These are phyloP conservation scores for Siphlonurus alternatus DNA, from an alignment of 2,888 invertebrate species.

Conservation along the genomic window DNA sequence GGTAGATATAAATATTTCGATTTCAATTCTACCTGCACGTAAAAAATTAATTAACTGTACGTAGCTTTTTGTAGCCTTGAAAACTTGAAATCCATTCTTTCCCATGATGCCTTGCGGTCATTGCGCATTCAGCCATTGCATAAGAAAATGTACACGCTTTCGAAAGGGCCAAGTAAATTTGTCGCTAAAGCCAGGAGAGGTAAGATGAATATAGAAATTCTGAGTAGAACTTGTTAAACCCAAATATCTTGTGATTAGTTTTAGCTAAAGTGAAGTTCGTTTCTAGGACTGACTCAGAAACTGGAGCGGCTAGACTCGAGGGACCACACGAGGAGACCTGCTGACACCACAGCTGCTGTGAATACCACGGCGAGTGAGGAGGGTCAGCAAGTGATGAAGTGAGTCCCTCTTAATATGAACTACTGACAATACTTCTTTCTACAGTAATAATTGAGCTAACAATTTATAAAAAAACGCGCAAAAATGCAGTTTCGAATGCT, in stretches of 20 bases:
- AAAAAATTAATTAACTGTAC: no score
- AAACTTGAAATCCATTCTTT: no score
- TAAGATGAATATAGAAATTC: constrained; percentile 22
- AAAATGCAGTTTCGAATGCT: no score
- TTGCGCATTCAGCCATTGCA: constrained; percentile 6
- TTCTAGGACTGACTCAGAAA: constrained; percentile 44
- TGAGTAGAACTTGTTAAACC: background rate
- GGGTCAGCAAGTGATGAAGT: constrained; percentile 49
- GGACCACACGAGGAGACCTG: constrained; percentile 47
- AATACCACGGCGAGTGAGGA: constrained; percentile 28
- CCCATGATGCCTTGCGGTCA: constrained; percentile 8
- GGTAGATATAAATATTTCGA: background rate
- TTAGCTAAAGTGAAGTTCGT: constrained; percentile 5
- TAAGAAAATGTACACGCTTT: constrained; percentile 63
- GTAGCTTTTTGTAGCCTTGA: no score
- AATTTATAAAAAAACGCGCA: no score
- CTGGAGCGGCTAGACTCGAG: constrained; percentile 61
- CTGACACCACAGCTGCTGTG: constrained; percentile 21
- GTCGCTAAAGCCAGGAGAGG: constrained; percentile 74
- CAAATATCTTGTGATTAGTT: background rate
- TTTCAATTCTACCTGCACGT: no score
- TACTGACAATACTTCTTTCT: no score
- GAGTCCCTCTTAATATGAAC: no score
- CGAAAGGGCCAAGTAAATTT: constrained; percentile 75
- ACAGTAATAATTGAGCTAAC: no score